These are phyloP conservation scores for Phycodurus eques DNA, from an alignment of 2,113 vertebrate species.

Conservation along the genomic window DNA sequence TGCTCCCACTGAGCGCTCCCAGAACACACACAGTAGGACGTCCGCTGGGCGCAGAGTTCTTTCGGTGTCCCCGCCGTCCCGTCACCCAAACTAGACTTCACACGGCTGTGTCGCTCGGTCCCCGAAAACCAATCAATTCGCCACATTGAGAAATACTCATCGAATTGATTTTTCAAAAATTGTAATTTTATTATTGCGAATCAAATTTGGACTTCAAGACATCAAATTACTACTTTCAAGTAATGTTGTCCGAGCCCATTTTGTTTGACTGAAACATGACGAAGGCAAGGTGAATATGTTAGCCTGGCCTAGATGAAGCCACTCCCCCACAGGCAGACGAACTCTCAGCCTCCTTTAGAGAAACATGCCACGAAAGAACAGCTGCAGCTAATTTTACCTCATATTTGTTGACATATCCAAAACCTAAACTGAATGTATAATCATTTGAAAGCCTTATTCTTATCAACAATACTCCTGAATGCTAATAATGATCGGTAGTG, in stretches of 20 bases:
- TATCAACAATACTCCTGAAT: too few relatives aligned
- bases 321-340: neutral
- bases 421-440: too few relatives aligned
- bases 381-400: too few relatives aligned
- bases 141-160: neutral
- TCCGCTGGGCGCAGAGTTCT: neutral
- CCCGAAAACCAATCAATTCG: neutral
- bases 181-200: neutral
- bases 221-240: neutral
- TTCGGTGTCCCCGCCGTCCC: neutral
- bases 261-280: neutral
- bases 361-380: too few relatives aligned
- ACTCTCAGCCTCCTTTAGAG: neutral
- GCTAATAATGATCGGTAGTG: too few relatives aligned
- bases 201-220: neutral
- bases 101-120: neutral
- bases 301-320: neutral
- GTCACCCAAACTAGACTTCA: neutral
- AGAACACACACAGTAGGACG: slow-evolving; percentile 34
- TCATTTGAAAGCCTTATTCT: too few relatives aligned
- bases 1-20: slow-evolving; percentile 34
- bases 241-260: neutral
- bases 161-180: too few relatives aligned
- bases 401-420: too few relatives aligned
- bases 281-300: neutral